These are phyloP conservation scores for Neofelis nebulosa DNA, from an alignment of 2,113 vertebrate genomes.

Conservation along the genomic window DNA sequence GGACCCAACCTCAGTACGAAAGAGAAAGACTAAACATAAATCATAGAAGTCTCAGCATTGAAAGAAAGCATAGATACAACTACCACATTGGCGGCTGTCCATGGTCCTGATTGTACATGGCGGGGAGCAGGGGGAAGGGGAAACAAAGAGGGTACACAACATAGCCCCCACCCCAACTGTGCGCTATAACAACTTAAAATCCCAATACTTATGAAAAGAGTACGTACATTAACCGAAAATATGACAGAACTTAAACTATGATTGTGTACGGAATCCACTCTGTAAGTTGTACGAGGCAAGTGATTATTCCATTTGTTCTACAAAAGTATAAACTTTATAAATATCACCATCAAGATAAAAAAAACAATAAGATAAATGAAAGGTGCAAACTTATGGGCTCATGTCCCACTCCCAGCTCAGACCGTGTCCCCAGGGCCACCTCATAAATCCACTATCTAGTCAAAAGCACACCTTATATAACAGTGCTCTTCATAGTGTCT, in stretches of 20 bases:
- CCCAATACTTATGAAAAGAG: neutral
- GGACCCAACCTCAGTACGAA: neutral
- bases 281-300: neutral
- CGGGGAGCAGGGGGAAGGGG: fast-evolving
- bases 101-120: fast-evolving
- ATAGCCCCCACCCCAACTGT: too few species aligned
- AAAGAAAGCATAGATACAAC: neutral
- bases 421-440: too few species aligned
- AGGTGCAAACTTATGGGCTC: neutral
- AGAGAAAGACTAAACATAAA: neutral
- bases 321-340: neutral
- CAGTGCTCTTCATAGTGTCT: too few species aligned
- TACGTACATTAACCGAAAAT: neutral
- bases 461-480: neutral
- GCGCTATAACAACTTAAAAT: neutral
- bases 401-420: fast-evolving
- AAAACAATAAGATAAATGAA: neutral
- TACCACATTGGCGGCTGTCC: fast-evolving
- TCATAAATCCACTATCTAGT: neutral
- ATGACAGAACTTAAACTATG: neutral
- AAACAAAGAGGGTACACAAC: fast-evolving
- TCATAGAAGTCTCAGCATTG: neutral
- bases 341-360: neutral
- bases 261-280: neutral
- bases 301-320: neutral